Percentiles rank a stretch among this genome's conserved stretches.
These are phyloP conservation scores for Catotricha subobsoleta DNA, from an alignment of 2,888 invertebrate genomes.

Conservation along the genomic window DNA sequence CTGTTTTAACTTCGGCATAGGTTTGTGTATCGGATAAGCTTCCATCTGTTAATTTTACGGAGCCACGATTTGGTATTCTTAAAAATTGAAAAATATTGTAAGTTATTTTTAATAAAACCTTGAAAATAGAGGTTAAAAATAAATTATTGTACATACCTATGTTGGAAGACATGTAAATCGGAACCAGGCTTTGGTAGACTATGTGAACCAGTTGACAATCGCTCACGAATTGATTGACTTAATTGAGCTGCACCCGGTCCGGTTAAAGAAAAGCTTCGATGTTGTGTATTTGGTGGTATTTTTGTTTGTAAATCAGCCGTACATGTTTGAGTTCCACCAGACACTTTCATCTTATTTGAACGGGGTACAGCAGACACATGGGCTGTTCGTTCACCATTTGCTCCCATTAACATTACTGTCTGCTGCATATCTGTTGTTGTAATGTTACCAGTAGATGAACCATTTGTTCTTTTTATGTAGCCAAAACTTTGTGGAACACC, in stretches of 20 bases:
- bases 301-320: conserved; percentile 57
- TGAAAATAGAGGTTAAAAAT: background rate
- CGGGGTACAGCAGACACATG: conserved; percentile 73
- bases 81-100: background rate
- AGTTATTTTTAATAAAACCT: background rate
- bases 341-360: conserved; percentile 66
- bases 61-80: conserved; percentile 33
- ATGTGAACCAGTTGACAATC: conserved; percentile 69
- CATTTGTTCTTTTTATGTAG: conserved; percentile 61
- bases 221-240: conserved; percentile 69
- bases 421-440: conserved; percentile 27
- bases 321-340: conserved; percentile 78
- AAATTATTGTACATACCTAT: conserved; percentile 28
- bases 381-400: conserved; percentile 43
- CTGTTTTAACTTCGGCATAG: conserved; percentile 51
- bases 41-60: conserved; percentile 49
- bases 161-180: conserved; percentile 42
- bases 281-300: conserved; percentile 44
- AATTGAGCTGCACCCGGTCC: conserved; percentile 72
- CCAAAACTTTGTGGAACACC: conserved; percentile 71
- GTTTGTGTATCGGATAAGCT: conserved; percentile 74
- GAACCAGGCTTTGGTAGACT: conserved; percentile 65
- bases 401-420: conserved; percentile 23
- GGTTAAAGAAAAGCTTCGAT: conserved; percentile 69
- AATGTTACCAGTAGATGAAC: conserved; percentile 35